phyloP scores from a whole-genome alignment of 2,888 invertebrate genomes.

The Erebia palarica region DNA sequence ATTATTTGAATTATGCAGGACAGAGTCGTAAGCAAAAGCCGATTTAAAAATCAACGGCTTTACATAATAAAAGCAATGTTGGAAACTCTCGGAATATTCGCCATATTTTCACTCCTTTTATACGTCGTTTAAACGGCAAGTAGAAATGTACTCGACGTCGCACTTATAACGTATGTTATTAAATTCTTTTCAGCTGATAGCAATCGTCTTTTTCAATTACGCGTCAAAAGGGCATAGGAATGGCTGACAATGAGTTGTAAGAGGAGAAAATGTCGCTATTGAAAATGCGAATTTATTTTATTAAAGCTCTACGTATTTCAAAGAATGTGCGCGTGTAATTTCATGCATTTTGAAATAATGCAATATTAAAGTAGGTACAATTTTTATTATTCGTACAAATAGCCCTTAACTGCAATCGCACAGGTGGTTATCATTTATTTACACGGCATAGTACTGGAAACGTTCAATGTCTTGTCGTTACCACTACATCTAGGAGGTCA shows the following conservation, averaged over 20 bases:
- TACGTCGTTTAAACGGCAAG: slow-evolving; percentile 51
- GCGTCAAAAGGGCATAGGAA: slow-evolving; percentile 71
- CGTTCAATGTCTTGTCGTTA: no score
- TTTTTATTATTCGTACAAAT: not conserved
- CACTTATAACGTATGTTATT: slow-evolving; percentile 70
- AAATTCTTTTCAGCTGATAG: slow-evolving; percentile 77
- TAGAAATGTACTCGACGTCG: slow-evolving; percentile 51
- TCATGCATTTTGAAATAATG: slow-evolving; percentile 33
- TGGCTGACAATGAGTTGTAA: slow-evolving; percentile 70
- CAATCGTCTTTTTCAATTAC: slow-evolving; percentile 78
- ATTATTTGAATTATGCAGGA: not conserved
- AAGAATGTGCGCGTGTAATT: slow-evolving; percentile 43
- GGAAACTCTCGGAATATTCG: not conserved
- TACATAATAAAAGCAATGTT: slow-evolving; percentile 16
- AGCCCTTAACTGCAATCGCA: no score
- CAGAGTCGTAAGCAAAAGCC: not conserved
- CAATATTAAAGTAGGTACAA: not conserved
- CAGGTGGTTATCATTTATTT: no score
- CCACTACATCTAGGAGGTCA: no score
- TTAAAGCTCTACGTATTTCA: slow-evolving; percentile 55
- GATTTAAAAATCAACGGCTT: slow-evolving; percentile 5
- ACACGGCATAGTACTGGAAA: no score
- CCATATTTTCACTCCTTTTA: slow-evolving; percentile 19
- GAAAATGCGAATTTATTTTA: slow-evolving; percentile 68
- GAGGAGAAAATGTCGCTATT: slow-evolving; percentile 61